Base-by-base conservation (phyloP, 1,140 invertebrate species). In the Leptonema lineaticorne region DNA sequence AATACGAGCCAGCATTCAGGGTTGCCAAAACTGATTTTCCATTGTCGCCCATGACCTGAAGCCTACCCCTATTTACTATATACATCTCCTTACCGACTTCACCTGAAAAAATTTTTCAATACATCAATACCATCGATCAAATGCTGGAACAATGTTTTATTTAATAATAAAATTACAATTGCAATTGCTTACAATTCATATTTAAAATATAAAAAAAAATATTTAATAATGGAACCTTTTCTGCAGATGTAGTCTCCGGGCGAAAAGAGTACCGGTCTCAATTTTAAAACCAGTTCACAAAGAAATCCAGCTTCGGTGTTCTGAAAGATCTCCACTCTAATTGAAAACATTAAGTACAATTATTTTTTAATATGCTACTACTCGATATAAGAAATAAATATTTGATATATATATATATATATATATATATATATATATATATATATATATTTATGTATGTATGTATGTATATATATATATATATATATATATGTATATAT, bases 51-150 rank as follows among this genome's bases (percentile, higher is more conserved):
- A 99, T 96, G 71, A 99, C 96, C 82, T 98, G 95, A 41, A 99
- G 87, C 73, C 93, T 86, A 68, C 97, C 96, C 73, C 96, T 86
- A 83, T 97, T 98, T 72, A 98, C 96, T 86, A 98, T 99, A 84
- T 98, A 98, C 96, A 98, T 98, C 82, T 98, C 96, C 83, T 98
- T 98, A 67, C 96, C 96, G 65, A 98, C 95, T 85, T 98, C 96
- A 74, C 96, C 96, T 98, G 85, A 0, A 80, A 81, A 56, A 7
- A 56, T 56, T 56, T 7, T n/a, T n/a, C n/a, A n/a, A n/a, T n/a
- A n/a, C n/a, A n/a, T n/a, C n/a, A n/a, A n/a, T n/a, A n/a, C n/a
- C n/a, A n/a, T n/a, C n/a, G n/a, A n/a, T n/a, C n/a, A n/a, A n/a
- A n/a, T n/a, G n/a, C n/a, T n/a, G n/a, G n/a, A n/a, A n/a, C n/a